A percentile compares a stretch with the other conserved stretches of the same genome.
Evolutionary conservation across 1,140 invertebrate genomes (phyloP).

Genomic region (Zaprionus camerounensis): DNA sequence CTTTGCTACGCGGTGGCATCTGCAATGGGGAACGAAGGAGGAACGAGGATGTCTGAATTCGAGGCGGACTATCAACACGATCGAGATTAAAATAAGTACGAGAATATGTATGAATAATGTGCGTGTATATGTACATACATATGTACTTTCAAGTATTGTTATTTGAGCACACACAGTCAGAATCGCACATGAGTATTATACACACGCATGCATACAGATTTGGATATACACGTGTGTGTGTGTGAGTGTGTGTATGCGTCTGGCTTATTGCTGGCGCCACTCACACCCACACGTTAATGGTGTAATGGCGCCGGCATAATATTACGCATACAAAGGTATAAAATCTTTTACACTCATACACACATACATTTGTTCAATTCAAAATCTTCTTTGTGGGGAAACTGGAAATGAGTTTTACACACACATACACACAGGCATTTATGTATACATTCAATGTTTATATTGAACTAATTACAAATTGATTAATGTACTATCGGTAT

Average conservation of each 20-base stretch:
- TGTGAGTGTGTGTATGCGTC: conserved; percentile 6
- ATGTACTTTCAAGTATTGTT: not conserved
- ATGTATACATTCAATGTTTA: conserved; percentile 9
- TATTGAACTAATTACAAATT: conserved; percentile 2
- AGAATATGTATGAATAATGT: conserved; percentile 6
- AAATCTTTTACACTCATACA: conserved; percentile 17
- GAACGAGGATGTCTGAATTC: conserved; percentile 21
- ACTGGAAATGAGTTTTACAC: conserved; percentile 1
- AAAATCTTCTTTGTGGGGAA: not conserved
- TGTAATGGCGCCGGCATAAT: conserved; percentile 35
- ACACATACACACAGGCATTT: not conserved
- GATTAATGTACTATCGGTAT: not conserved
- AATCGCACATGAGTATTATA: conserved; percentile 1
- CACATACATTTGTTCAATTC: conserved; percentile 3
- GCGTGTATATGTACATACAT: not conserved
- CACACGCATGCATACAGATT: conserved; percentile 12
- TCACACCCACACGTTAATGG: conserved; percentile 36
- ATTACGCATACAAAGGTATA: conserved; percentile 12
- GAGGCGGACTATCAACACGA: conserved; percentile 17
- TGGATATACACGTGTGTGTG: not conserved
- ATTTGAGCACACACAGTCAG: conserved; percentile 6
- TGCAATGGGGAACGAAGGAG: conserved; percentile 30
- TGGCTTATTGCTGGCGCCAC: conserved; percentile 29
- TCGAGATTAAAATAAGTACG: conserved; percentile 19
- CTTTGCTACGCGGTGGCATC: conserved; percentile 28